Conservation (phyloP, 2,888 invertebrate species). For the Lithophane semibrunnea region DNA sequence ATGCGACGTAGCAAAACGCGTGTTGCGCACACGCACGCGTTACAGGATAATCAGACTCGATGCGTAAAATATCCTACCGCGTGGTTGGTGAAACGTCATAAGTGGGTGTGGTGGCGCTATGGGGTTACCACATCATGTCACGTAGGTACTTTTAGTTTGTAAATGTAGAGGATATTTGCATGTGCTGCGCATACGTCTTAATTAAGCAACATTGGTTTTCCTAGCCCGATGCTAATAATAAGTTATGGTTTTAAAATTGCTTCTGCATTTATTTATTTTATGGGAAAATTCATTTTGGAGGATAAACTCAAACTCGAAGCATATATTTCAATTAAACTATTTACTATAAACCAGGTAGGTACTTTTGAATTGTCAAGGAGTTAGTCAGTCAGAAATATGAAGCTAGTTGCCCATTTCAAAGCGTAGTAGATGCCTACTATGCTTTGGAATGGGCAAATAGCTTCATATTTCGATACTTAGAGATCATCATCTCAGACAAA, state of each 20-base stretch:
- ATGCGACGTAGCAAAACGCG: neutral
- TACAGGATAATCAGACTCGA: conserved; percentile 15
- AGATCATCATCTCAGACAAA: too few species aligned
- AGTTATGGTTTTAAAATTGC: neutral
- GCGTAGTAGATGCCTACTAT: too few species aligned
- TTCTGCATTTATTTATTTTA: neutral
- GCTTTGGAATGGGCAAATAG: too few species aligned
- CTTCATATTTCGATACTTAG: too few species aligned
- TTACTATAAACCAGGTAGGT: too few species aligned
- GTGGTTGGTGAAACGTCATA: conserved; percentile 1
- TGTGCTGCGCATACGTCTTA: neutral
- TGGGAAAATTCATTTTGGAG: neutral
- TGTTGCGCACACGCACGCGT: neutral
- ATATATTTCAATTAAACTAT: too few species aligned
- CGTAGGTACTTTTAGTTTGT: neutral
- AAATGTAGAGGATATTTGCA: neutral
- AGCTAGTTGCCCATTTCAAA: too few species aligned
- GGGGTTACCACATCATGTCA: conserved; percentile 20
- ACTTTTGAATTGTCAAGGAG: too few species aligned
- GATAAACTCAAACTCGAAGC: neutral
- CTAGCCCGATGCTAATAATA: neutral
- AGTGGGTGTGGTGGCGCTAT: conserved; percentile 8
- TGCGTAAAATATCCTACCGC: conserved; percentile 4
- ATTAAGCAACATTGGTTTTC: neutral
- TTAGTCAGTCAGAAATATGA: too few species aligned